A percentile compares a stretch with the other conserved stretches of the same genome.
These are phyloP conservation scores for Drosophila greeni DNA, from an alignment of 2,888 invertebrate genomes.

Conservation along the genomic window DNA sequence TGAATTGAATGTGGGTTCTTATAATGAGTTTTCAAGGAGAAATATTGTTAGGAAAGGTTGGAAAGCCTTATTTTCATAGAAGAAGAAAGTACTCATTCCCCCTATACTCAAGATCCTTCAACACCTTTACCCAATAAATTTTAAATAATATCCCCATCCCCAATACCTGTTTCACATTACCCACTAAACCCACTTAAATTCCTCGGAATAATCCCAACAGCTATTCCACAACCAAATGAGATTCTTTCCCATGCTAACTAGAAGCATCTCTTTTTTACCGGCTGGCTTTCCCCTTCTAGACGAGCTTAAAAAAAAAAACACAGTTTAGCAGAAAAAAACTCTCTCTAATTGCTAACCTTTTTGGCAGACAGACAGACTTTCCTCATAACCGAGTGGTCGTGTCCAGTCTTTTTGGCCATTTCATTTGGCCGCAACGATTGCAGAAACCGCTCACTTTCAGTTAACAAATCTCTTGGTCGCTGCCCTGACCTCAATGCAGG, in stretches of 20 bases:
- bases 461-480: slow-evolving; percentile 31
- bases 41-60: neutral
- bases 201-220: neutral
- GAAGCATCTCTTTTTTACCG: slow-evolving; percentile 1
- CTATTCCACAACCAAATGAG: slow-evolving; percentile 10
- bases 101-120: neutral
- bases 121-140: neutral
- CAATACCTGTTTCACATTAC: neutral
- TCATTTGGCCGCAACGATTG: slow-evolving; percentile 36
- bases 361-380: slow-evolving; percentile 31
- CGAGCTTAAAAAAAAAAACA: slow-evolving; percentile 19
- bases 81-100: neutral
- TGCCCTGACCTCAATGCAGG: slow-evolving; percentile 52
- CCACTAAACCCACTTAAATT: slow-evolving; percentile 2
- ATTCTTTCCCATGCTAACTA: slow-evolving; percentile 19
- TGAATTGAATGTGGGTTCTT: neutral
- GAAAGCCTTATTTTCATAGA: too few species aligned
- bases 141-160: neutral
- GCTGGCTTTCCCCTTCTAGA: slow-evolving; percentile 12
- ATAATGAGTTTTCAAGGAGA: neutral
- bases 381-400: slow-evolving; percentile 22
- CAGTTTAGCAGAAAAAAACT: slow-evolving; percentile 14
- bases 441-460: slow-evolving; percentile 46
- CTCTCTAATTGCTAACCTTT: slow-evolving; percentile 35
- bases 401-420: slow-evolving; percentile 36